Evolutionary conservation across 2,888 invertebrate genomes (phyloP).

Genomic region (Oeneis ivallda): DNA sequence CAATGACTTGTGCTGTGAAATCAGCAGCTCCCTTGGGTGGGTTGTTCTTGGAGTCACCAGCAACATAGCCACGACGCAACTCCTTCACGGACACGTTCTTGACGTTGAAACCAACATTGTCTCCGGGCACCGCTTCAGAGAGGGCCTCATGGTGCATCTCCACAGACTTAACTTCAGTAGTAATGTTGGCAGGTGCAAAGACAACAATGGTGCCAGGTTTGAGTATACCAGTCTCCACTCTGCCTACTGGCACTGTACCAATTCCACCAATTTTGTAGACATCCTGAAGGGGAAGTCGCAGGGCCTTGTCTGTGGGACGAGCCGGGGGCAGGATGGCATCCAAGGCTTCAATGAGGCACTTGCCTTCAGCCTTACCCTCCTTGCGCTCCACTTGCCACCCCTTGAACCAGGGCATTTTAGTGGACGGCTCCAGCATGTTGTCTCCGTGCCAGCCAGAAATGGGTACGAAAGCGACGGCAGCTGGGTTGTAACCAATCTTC

Average conservation of each 20-base stretch:
- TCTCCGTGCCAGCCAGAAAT: constrained; percentile 99
- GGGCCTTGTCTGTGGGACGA: constrained; percentile 98
- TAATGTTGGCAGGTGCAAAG: constrained; percentile 97
- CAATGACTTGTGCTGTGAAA: constrained; percentile 99
- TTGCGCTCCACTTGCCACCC: constrained; percentile 98
- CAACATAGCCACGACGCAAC: constrained; percentile 99
- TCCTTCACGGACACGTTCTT: constrained; percentile 99
- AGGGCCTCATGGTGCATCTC: constrained; percentile 99
- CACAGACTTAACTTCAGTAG: constrained; percentile 99
- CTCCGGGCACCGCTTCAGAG: constrained; percentile 96
- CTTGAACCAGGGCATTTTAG: constrained; percentile 98
- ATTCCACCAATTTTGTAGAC: constrained; percentile 99
- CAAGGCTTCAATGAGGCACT: constrained; percentile 97
- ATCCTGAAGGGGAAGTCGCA: constrained; percentile 99
- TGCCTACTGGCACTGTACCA: constrained; percentile 99
- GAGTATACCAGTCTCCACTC: constrained; percentile 98
- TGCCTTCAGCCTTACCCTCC: constrained; percentile 96
- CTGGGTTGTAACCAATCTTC: constrained; percentile 99
- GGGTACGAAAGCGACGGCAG: constrained; percentile 98
- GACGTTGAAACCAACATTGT: constrained; percentile 99
- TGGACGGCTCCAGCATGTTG: constrained; percentile 98
- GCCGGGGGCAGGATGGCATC: constrained; percentile 97
- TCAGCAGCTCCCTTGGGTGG: constrained; percentile 97
- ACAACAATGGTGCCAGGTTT: constrained; percentile 98
- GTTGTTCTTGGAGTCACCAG: constrained; percentile 98